Evolutionary conservation across 2,888 invertebrate species (phyloP).

Genomic region (Onthophagus sagittarius): DNA sequence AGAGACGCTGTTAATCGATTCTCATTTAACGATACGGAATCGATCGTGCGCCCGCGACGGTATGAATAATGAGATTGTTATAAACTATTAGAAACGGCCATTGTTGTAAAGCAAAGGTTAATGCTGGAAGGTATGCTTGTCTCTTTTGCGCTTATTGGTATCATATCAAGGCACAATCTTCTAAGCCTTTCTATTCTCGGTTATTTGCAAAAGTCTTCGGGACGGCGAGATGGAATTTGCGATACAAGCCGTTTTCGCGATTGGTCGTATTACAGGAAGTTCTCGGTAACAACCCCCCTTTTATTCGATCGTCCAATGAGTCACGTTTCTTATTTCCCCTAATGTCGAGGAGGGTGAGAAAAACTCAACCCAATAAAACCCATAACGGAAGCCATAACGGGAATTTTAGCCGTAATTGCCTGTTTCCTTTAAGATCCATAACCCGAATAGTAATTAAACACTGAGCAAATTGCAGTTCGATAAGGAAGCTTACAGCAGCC

Average conservation of each 20-base stretch:
- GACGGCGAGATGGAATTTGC: no score
- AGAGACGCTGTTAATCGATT: slow-evolving; percentile 38
- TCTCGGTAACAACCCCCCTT: no score
- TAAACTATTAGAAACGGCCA: slow-evolving; percentile 29
- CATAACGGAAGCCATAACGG: background rate
- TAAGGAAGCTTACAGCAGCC: background rate
- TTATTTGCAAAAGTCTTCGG: background rate
- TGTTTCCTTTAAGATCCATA: no score
- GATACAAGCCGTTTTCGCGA: no score
- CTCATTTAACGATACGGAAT: slow-evolving; percentile 39
- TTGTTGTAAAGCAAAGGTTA: slow-evolving; percentile 24
- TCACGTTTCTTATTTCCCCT: background rate
- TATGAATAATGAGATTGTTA: slow-evolving; percentile 34
- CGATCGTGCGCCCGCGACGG: slow-evolving; percentile 34
- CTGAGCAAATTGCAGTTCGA: background rate
- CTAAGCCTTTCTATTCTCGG: background rate
- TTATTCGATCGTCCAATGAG: background rate
- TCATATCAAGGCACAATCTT: background rate
- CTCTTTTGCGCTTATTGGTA: background rate
- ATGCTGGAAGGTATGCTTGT: background rate
- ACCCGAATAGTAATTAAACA: background rate
- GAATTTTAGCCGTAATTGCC: background rate
- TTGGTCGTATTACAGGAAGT: no score
- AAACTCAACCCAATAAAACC: background rate
- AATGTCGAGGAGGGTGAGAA: background rate